phyloP scores from a whole-genome alignment of 2,797 vertebrate species.

The Anomalospiza imberbis region DNA sequence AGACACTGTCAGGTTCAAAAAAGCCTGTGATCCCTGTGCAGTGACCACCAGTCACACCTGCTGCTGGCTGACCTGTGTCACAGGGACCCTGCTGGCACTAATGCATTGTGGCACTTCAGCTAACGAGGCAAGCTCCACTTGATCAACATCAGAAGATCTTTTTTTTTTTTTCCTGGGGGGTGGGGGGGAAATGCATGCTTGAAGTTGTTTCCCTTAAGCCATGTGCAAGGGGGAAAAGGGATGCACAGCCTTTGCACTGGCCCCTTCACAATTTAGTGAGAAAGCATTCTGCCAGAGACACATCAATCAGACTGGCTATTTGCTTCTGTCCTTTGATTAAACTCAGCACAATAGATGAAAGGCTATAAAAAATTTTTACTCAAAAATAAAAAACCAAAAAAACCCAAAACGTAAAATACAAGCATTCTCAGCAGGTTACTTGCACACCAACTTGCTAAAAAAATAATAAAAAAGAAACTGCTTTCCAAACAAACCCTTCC shows the following conservation, averaged over 20 bases:
- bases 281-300: slow-evolving; percentile 34
- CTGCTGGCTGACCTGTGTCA: background rate
- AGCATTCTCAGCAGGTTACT: slow-evolving; percentile 32
- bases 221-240: background rate
- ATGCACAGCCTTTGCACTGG: background rate
- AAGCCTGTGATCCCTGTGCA: background rate
- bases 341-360: slow-evolving; percentile 28
- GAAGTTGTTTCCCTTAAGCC: background rate
- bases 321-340: slow-evolving; percentile 53
- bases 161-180: background rate
- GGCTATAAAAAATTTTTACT: background rate
- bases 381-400: background rate
- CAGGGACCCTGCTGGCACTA: background rate
- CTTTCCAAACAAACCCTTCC: slow-evolving; percentile 49
- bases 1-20: background rate
- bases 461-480: background rate
- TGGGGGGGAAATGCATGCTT: background rate
- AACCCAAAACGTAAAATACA: background rate
- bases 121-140: background rate
- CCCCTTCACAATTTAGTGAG: background rate
- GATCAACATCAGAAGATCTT: background rate
- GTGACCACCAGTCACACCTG: background rate
- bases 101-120: background rate
- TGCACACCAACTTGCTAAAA: slow-evolving; percentile 3
- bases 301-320: slow-evolving; percentile 54